A percentile compares a stretch with the other conserved stretches of the same genome.
Conservation (phyloP, 2,797 vertebrate genomes). For the Hippocampus kuda region DNA sequence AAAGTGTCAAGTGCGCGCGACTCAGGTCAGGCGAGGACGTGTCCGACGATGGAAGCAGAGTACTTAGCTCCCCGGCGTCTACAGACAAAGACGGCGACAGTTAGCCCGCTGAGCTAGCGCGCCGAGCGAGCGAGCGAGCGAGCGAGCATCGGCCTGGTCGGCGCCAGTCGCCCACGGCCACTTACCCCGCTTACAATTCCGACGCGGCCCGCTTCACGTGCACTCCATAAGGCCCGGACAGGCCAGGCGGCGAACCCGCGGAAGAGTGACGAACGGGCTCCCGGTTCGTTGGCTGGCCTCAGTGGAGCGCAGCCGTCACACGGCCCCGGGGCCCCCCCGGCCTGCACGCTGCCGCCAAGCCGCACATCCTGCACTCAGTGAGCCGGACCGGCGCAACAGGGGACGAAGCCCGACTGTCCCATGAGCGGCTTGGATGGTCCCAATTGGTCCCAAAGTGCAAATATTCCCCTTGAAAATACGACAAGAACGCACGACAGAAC, state of each 20-base stretch:
- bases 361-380: constrained; percentile 5
- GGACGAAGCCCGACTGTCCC: constrained; percentile 24
- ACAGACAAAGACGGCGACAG: constrained; percentile 55
- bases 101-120: constrained; percentile 54
- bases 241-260: constrained; percentile 7
- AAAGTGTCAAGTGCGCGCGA: too few species aligned
- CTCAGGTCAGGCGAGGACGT: constrained; percentile 39
- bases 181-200: constrained; percentile 46
- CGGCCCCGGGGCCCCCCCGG: constrained; percentile 15
- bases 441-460: constrained; percentile 7
- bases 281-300: constrained; percentile 22
- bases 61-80: constrained; percentile 43
- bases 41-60: constrained; percentile 50
- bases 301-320: constrained; percentile 57
- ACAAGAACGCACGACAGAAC: constrained; percentile 30
- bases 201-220: constrained; percentile 34
- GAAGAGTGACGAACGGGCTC: constrained; percentile 50
- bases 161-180: constrained; percentile 1
- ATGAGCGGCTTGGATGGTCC: constrained; percentile 24
- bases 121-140: constrained; percentile 27
- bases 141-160: constrained; percentile 14
- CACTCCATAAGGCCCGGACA: constrained; percentile 38
- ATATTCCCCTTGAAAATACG: constrained; percentile 11
- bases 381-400: neutral
- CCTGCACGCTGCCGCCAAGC: neutral